Base-by-base conservation (phyloP, 2,797 vertebrate genomes). In the Neosilurus mollespiculum region DNA sequence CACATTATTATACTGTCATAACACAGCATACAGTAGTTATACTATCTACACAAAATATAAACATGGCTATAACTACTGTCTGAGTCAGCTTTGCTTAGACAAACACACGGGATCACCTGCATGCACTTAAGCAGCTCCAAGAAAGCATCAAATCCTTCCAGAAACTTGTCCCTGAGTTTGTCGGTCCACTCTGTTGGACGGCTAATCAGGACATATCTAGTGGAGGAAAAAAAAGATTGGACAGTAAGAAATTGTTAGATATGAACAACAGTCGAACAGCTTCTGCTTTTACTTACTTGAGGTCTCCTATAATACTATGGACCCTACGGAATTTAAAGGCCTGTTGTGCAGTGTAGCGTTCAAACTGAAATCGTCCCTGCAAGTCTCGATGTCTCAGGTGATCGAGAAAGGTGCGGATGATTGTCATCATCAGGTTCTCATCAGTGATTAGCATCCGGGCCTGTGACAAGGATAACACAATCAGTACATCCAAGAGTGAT, bases 311-410 rank as follows among this genome's bases (percentile, higher is more conserved):
- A 88, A 99, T 95, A 88, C 96, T 99, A 91, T 99, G 98, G 78
- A 99, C 97, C 62, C 98, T 95, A 65, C 94, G 95, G 72, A 99
- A 99, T 92, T 97, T 98, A 92, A 98, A 98, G 90, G 97, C 96
- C 89, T 99, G 98, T 84, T 96, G 94, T 37, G 97, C 95, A 0
- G 97, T 99, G 87, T 99, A 99, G 83, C 97, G 95, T 89, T 99
- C 97, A 66, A 99, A 99, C 90, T 99, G 98, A 93, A 99, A 99
- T 26, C 96, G 96, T 53, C 98, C 98, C 89, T 98, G 97, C 69
- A 95, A 87, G 90, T 99, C 98, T 87, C 97, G 91, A 89, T 98
- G 97, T 73, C 95, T 94, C 75, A 99, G 92, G 87, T 99, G 98
- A 82, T 98, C 97, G 91, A 98, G 96, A 83, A 99, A 99, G 0